Evolutionary conservation across 2,797 vertebrate species (phyloP).

Genomic region (Gymnopithys bicolor): DNA sequence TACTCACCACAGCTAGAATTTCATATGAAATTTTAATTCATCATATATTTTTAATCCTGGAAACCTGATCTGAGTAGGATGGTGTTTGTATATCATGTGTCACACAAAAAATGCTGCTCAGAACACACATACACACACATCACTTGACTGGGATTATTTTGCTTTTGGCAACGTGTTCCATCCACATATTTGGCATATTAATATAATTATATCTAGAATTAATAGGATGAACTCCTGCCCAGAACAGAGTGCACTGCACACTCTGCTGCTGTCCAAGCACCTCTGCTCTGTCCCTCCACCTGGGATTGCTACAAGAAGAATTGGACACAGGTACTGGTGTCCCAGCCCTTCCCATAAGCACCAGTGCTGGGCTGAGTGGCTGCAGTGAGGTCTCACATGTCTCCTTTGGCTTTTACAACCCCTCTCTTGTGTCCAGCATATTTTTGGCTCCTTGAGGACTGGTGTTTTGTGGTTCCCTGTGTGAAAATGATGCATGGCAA

Average conservation of each 20-base stretch:
- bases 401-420: not conserved
- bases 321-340: not conserved
- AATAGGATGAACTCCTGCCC: not conserved
- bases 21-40: constrained; percentile 35
- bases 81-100: not conserved
- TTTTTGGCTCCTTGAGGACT: not conserved
- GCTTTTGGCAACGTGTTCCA: not conserved
- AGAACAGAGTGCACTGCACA: accelerated
- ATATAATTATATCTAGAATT: not conserved
- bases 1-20: constrained; percentile 20
- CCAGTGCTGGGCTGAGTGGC: not conserved
- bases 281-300: not conserved
- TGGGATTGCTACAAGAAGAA: not conserved
- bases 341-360: not conserved
- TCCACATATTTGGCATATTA: not conserved
- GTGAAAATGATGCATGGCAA: not conserved
- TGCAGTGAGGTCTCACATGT: not conserved
- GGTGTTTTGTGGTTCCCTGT: not conserved
- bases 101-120: not conserved
- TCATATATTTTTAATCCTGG: not conserved
- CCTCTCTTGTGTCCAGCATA: not conserved
- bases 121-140: not conserved
- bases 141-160: not conserved
- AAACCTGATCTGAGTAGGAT: not conserved
- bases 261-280: not conserved